phyloP scores from a whole-genome alignment of 1,140 invertebrate genomes.

The Pogonomyrmex barbatus region DNA sequence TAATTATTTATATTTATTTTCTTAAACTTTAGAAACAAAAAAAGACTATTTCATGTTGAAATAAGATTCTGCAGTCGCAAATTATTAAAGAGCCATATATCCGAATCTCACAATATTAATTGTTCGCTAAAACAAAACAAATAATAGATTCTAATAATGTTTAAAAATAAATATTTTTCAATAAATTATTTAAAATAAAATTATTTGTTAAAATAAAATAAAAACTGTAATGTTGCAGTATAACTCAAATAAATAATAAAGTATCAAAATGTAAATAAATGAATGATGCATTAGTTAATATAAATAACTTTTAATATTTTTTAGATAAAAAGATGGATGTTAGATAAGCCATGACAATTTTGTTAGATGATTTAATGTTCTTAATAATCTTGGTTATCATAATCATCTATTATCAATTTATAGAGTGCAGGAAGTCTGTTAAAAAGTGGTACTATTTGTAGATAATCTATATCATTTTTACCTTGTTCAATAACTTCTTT shows the following conservation, averaged over 20 bases:
- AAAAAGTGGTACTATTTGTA: conserved; percentile 77
- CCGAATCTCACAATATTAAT: conserved; percentile 62
- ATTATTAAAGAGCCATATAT: conserved; percentile 57
- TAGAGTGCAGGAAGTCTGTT: conserved; percentile 74
- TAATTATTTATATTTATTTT: conserved; percentile 3
- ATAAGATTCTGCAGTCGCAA: conserved; percentile 46
- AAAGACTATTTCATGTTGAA: not conserved
- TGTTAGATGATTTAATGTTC: conserved; percentile 21
- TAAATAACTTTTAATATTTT: conserved; percentile 3
- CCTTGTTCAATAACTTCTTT: conserved; percentile 80
- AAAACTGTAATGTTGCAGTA: conserved; percentile 43
- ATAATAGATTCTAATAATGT: conserved; percentile 21
- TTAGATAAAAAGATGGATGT: conserved; percentile 36
- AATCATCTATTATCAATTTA: conserved; percentile 68
- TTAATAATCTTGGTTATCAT: conserved; percentile 72
- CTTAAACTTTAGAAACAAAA: conserved; percentile 55
- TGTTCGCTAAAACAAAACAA: conserved; percentile 74
- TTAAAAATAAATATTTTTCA: conserved; percentile 51
- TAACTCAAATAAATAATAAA: not conserved
- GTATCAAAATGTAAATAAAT: conserved; percentile 33
- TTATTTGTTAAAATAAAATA: conserved; percentile 50
- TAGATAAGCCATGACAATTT: conserved; percentile 10
- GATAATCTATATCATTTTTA: conserved; percentile 81
- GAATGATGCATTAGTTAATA: not conserved
- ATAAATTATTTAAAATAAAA: conserved; percentile 42